These are phyloP conservation scores for Epizoanthus rinbou DNA, from an alignment of 92 coral and sea anemone species.

Conservation along the genomic window DNA sequence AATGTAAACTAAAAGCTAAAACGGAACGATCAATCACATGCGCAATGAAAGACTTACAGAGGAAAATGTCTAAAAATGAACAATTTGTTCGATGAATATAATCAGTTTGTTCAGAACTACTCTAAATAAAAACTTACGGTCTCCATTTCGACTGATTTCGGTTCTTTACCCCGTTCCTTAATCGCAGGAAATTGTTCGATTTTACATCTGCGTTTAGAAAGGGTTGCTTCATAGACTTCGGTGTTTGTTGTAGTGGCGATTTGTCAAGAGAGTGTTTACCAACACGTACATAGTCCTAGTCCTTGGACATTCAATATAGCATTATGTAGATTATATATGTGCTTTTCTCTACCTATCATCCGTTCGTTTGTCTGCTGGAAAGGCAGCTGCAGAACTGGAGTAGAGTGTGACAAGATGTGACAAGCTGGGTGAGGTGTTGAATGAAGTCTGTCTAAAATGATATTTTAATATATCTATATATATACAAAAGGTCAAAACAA, in stretches of 20 bases:
- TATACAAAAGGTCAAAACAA: background rate
- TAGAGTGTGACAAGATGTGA: background rate
- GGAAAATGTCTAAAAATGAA: background rate
- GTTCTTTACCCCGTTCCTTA: background rate
- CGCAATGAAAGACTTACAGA: background rate
- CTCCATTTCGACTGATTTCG: constrained; percentile 9
- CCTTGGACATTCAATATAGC: background rate
- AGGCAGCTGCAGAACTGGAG: background rate
- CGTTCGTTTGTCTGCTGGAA: background rate
- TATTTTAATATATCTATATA: background rate
- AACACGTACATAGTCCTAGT: background rate
- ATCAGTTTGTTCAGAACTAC: background rate
- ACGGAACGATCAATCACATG: too few species aligned
- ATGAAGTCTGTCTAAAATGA: background rate
- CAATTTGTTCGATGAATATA: background rate
- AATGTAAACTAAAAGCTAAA: background rate
- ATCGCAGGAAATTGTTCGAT: background rate
- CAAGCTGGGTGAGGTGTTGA: background rate
- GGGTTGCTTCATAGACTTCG: background rate
- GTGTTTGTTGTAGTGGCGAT: background rate
- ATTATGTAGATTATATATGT: constrained; percentile 12
- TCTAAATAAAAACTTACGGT: background rate
- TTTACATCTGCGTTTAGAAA: background rate
- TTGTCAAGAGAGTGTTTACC: background rate
- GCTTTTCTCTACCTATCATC: background rate